Evolutionary conservation across 2,888 invertebrate species (phyloP).

Genomic region (Mimachlamys varia): DNA sequence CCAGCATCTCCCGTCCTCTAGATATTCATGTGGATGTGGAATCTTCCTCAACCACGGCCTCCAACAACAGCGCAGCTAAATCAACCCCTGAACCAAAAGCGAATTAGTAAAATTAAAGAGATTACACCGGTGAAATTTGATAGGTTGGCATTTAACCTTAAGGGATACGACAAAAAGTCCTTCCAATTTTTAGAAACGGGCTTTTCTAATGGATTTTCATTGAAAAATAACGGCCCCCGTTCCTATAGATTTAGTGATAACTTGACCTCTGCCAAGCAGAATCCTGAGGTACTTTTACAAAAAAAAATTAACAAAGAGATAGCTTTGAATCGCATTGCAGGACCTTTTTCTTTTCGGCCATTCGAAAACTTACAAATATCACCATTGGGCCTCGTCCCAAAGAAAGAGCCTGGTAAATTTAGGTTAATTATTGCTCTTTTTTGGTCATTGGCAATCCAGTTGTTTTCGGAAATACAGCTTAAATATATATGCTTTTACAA

Average conservation of each 20-base stretch:
- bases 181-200: not conserved
- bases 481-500: no score
- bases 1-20: not conserved
- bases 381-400: conserved; percentile 38
- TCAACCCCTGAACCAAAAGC: not conserved
- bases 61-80: not conserved
- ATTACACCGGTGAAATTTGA: not conserved
- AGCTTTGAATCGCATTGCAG: not conserved
- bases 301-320: conserved; percentile 39
- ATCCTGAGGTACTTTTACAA: not conserved
- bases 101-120: not conserved
- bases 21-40: not conserved
- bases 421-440: no score
- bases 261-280: conserved; percentile 22
- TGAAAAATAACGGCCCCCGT: not conserved
- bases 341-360: conserved; percentile 32
- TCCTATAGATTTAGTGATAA: not conserved
- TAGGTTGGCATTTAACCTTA: not conserved
- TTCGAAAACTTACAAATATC: conserved; percentile 37
- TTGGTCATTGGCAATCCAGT: no score
- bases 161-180: not conserved
- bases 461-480: no score
- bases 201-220: not conserved
- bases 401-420: not conserved
- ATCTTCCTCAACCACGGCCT: not conserved